Conservation (phyloP, 2,113 vertebrate species). For the Grammomys surdaster region DNA sequence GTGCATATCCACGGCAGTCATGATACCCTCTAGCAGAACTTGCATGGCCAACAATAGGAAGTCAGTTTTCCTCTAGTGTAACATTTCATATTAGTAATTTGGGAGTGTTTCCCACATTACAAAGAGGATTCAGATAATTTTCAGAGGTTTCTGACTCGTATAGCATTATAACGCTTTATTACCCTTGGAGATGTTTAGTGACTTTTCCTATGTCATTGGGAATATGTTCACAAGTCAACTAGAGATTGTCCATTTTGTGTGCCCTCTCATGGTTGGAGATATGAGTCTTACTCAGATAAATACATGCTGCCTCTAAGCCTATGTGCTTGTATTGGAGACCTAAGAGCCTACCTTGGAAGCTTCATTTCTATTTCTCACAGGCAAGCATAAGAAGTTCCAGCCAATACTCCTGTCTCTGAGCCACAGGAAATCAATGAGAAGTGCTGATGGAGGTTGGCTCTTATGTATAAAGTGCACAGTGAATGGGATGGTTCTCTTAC, state of each 20-base stretch:
- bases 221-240: background rate
- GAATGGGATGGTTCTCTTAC: background rate
- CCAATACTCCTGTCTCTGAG: background rate
- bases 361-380: background rate
- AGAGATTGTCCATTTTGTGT: background rate
- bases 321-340: background rate
- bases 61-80: background rate
- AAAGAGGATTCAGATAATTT: constrained; percentile 42
- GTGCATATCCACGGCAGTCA: background rate
- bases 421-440: background rate
- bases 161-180: constrained; percentile 28
- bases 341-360: background rate
- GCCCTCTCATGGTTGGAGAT: background rate
- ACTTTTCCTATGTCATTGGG: constrained; percentile 42
- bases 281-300: background rate
- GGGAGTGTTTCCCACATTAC: constrained; percentile 21
- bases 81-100: constrained; percentile 63
- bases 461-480: background rate
- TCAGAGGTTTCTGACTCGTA: constrained; percentile 62
- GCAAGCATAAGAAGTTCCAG: background rate
- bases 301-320: background rate
- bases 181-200: constrained; percentile 47
- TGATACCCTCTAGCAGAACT: constrained; percentile 33
- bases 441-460: background rate
- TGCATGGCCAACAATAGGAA: background rate